These are phyloP conservation scores for Hypercompe scribonia DNA, from an alignment of 2,888 invertebrate genomes.

Conservation along the genomic window DNA sequence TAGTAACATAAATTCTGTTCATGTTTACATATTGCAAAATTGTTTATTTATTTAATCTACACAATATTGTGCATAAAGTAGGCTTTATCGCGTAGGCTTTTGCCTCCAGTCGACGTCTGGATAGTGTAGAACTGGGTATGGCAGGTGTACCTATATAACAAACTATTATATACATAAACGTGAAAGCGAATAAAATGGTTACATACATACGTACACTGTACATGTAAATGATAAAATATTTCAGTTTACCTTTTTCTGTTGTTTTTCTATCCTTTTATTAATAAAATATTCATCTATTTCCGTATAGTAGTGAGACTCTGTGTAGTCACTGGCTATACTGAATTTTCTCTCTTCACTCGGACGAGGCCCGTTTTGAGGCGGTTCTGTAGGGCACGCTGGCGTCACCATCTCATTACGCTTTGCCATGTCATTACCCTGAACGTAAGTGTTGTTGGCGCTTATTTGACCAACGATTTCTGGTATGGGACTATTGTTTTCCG, in stretches of 20 bases:
- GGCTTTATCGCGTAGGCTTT: no score
- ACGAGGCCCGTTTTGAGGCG: background rate
- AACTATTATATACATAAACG: no score
- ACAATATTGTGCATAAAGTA: no score
- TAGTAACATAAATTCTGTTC: no score
- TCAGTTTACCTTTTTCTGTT: constrained; percentile 5
- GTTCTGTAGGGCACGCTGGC: background rate
- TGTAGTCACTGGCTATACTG: constrained; percentile 17
- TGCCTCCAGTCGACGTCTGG: no score
- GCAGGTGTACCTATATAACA: no score
- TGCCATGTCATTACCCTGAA: background rate
- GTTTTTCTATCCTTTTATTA: constrained; percentile 16
- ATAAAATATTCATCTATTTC: constrained; percentile 23
- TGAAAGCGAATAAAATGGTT: no score
- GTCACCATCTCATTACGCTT: background rate
- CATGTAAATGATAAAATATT: background rate
- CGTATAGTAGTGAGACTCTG: constrained; percentile 21
- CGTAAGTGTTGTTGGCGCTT: constrained; percentile 10
- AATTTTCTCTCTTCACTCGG: background rate
- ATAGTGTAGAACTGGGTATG: no score
- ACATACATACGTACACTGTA: no score
- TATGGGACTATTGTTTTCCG: background rate
- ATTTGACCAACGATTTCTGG: background rate
- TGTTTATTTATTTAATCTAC: no score
- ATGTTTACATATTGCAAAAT: no score